Percentiles rank a stretch among this genome's conserved stretches.
phyloP scores from a whole-genome alignment of 2,113 vertebrate genomes.

The Amphilophus citrinellus region DNA sequence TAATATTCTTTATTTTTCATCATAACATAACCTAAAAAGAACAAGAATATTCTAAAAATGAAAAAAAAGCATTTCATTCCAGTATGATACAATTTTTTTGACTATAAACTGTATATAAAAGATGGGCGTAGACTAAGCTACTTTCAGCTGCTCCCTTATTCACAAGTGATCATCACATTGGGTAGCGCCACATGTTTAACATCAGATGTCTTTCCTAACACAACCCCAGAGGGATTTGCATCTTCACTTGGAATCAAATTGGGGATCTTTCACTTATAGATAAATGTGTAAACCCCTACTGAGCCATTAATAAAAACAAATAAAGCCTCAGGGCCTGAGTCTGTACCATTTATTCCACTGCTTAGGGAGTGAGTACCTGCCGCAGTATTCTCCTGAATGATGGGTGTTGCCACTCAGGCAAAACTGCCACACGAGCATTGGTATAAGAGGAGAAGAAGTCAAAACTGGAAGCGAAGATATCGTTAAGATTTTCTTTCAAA shows the following conservation, averaged over 20 bases:
- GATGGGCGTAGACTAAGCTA: too few species aligned
- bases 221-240: too few species aligned
- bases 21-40: not conserved
- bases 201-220: too few species aligned
- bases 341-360: too few species aligned
- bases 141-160: too few species aligned
- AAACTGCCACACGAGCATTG: not conserved
- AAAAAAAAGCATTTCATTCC: not conserved
- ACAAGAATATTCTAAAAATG: not conserved
- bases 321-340: not conserved
- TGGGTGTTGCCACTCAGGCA: not conserved
- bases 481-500: too few species aligned
- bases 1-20: not conserved
- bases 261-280: not conserved
- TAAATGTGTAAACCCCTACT: not conserved
- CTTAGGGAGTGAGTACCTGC: too few species aligned
- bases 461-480: not conserved
- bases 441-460: not conserved
- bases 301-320: not conserved
- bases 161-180: too few species aligned
- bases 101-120: too few species aligned
- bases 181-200: too few species aligned
- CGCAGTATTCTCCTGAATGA: not conserved
- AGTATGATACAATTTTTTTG: too few species aligned
- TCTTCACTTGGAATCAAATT: too few species aligned